phyloP scores from a whole-genome alignment of 2,113 vertebrate genomes.

The Oenanthe oenanthe region DNA sequence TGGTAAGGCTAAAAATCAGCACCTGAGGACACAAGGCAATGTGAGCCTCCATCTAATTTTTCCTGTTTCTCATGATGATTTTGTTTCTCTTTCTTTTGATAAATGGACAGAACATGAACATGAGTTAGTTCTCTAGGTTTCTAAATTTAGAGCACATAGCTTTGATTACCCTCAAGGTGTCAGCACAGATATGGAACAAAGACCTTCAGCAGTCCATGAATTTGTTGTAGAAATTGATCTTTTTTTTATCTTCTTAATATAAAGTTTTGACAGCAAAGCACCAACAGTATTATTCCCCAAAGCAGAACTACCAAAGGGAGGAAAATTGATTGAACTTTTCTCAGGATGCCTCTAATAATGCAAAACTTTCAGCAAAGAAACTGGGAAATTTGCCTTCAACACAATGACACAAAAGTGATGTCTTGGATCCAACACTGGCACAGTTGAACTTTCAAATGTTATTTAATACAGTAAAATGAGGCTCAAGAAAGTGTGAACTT shows the following conservation, averaged over 20 bases:
- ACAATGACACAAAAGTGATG: not conserved
- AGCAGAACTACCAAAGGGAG: not conserved
- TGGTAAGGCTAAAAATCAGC: not conserved
- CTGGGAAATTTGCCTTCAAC: not conserved
- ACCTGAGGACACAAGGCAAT: not conserved
- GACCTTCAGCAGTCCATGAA: not conserved
- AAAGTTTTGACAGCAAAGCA: not conserved
- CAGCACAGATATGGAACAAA: not conserved
- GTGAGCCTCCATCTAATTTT: not conserved
- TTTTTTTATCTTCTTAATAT: not conserved
- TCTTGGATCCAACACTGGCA: not conserved
- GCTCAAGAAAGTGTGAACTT: not conserved
- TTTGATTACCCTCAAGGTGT: slow-evolving; percentile 26
- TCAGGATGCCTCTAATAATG: not conserved
- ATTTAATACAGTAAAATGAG: not conserved
- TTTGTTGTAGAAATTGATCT: not conserved
- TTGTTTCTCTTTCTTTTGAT: not conserved
- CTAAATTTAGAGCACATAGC: not conserved
- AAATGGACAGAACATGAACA: not conserved
- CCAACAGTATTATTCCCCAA: not conserved
- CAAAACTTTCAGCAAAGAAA: not conserved
- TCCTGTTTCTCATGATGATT: not conserved
- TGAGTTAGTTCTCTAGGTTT: not conserved
- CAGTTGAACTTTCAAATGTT: not conserved
- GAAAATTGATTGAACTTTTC: not conserved